These are phyloP conservation scores for Psittacula cyanocephala DNA, from an alignment of 2,113 vertebrate species.

Conservation along the genomic window DNA sequence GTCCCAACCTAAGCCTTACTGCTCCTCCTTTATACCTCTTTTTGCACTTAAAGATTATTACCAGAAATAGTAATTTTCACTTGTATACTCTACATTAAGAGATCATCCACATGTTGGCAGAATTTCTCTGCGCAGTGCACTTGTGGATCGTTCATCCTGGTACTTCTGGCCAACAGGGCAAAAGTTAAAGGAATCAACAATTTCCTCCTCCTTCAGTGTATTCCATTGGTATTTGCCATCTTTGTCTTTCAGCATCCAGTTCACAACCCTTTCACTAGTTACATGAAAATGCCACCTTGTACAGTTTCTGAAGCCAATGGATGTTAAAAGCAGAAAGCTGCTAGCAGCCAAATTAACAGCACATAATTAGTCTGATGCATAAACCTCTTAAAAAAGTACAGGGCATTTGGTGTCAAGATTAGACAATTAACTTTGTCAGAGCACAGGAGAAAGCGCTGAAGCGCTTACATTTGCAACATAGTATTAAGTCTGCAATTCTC, in stretches of 20 bases:
- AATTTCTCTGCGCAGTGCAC: not conserved
- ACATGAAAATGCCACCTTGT: constrained; percentile 66
- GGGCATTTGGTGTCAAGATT: constrained; percentile 62
- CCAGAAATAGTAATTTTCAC: not conserved
- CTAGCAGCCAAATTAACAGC: constrained; percentile 74
- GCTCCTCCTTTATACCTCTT: not conserved
- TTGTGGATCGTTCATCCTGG: not conserved
- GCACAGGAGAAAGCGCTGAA: constrained; percentile 17
- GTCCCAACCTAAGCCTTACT: not conserved
- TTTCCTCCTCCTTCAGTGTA: not conserved
- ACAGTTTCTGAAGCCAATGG: constrained; percentile 53
- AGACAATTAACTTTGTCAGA: constrained; percentile 73
- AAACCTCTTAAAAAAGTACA: constrained; percentile 72
- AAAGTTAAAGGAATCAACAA: not conserved
- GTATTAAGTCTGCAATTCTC: constrained; percentile 56
- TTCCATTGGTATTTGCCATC: not conserved
- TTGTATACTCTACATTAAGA: not conserved
- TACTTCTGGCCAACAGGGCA: not conserved
- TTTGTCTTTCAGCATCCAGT: constrained; percentile 11
- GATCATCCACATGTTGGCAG: accelerated
- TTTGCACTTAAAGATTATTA: not conserved
- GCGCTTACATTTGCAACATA: constrained; percentile 26
- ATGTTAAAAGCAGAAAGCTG: constrained; percentile 67
- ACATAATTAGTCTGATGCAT: constrained; percentile 76
- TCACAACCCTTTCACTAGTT: constrained; percentile 24